Evolutionary conservation across 2,888 invertebrate genomes (phyloP).

Genomic region (Caenorhabditis drosophilae): DNA sequence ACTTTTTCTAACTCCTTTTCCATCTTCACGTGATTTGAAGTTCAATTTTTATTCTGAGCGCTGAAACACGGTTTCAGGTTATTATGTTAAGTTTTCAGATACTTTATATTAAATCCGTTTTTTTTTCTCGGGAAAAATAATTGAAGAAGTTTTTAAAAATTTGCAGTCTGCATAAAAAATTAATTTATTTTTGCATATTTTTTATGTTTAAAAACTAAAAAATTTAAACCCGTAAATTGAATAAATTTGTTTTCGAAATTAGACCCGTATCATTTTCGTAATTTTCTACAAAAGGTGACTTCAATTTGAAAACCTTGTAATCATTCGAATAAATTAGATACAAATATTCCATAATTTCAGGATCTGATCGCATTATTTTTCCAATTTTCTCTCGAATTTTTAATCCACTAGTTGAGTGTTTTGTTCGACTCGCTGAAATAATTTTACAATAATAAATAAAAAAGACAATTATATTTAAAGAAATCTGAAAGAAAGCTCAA

Average conservation of each 20-base stretch:
- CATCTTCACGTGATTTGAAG: too few relatives aligned
- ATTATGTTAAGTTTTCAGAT: too few relatives aligned
- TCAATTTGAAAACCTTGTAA: conserved; percentile 17
- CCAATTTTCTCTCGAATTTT: conserved; percentile 9
- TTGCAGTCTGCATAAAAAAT: too few relatives aligned
- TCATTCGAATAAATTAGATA: conserved; percentile 23
- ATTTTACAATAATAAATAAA: background rate
- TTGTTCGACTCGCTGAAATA: conserved; percentile 23
- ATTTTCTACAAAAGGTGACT: conserved; percentile 13
- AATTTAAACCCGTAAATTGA: background rate
- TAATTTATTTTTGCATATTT: background rate
- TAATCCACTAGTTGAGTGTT: conserved; percentile 30
- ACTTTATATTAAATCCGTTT: too few relatives aligned
- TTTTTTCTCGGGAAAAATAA: too few relatives aligned
- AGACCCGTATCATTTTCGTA: too few relatives aligned
- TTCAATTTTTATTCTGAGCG: too few relatives aligned
- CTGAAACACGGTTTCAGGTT: too few relatives aligned
- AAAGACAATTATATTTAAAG: background rate
- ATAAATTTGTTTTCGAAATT: too few relatives aligned
- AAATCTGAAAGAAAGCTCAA: background rate
- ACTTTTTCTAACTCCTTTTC: too few relatives aligned
- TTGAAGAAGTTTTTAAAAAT: too few relatives aligned
- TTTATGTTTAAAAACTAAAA: too few relatives aligned
- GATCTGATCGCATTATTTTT: conserved; percentile 5
- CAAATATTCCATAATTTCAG: conserved; percentile 16